Evolutionary conservation across 2,113 vertebrate species (phyloP).

Genomic region (Cinclus mexicanus): DNA sequence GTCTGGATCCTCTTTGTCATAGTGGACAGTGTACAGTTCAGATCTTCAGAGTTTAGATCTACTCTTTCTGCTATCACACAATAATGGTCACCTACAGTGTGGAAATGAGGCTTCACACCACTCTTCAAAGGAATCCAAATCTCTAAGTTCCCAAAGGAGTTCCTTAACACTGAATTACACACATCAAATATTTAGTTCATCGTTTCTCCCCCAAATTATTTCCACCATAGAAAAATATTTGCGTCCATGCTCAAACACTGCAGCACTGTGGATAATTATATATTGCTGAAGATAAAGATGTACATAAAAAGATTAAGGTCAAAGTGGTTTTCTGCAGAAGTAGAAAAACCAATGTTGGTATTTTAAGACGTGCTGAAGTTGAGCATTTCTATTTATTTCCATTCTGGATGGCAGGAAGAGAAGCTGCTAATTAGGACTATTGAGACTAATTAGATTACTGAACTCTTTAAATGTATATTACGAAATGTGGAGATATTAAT

Average conservation of each 20-base stretch:
- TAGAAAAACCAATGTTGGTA: not conserved
- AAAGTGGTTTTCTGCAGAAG: not conserved
- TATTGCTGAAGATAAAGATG: not conserved
- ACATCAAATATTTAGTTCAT: not conserved
- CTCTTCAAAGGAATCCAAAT: not conserved
- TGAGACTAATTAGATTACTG: not conserved
- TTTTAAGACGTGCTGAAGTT: not conserved
- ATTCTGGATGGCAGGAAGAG: not conserved
- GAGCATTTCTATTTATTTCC: not conserved
- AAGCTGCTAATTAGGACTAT: not conserved
- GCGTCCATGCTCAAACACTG: not conserved
- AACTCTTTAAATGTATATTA: not conserved
- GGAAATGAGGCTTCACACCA: not conserved
- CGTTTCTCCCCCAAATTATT: not conserved
- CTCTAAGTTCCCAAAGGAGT: not conserved
- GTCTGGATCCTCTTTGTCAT: not conserved
- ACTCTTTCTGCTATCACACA: not conserved
- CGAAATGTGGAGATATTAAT: not conserved
- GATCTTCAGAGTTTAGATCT: not conserved
- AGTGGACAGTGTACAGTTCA: not conserved
- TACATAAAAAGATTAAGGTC: not conserved
- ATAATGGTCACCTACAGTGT: not conserved
- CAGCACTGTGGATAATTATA: not conserved
- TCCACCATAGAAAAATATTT: not conserved
- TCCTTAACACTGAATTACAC: not conserved